phyloP scores from a whole-genome alignment of 2,797 vertebrate species.

The Acomys russatus region DNA sequence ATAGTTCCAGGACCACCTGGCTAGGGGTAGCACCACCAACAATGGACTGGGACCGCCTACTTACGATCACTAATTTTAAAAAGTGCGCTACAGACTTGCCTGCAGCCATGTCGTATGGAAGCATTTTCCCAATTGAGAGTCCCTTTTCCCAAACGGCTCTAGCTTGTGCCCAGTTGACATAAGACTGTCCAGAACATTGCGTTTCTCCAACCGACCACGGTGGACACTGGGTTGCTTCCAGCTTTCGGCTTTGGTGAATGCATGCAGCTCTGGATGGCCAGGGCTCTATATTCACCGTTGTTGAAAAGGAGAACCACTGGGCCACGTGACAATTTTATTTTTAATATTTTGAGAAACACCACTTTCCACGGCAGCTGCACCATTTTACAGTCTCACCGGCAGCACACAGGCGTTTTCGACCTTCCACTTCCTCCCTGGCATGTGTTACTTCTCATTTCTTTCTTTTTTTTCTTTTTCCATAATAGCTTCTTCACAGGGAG shows the following conservation, averaged over 20 bases:
- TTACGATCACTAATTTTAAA: too few relatives aligned
- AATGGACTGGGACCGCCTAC: not conserved
- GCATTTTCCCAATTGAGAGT: not conserved
- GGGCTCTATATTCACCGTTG: not conserved
- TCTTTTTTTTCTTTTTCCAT: not conserved
- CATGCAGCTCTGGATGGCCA: not conserved
- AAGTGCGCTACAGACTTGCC: not conserved
- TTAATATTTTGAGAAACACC: not conserved
- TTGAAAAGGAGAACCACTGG: not conserved
- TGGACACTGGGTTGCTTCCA: not conserved
- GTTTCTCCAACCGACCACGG: not conserved
- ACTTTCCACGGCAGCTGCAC: not conserved
- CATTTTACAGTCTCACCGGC: not conserved
- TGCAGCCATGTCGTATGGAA: too few relatives aligned
- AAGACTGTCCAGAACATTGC: not conserved
- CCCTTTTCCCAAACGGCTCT: not conserved
- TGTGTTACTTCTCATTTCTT: not conserved
- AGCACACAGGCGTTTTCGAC: not conserved
- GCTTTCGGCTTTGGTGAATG: not conserved
- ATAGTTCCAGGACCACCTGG: not conserved
- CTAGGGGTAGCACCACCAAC: not conserved
- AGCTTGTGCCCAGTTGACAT: not conserved
- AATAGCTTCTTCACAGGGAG: not conserved
- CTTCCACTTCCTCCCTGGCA: not conserved
- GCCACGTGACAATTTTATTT: not conserved